Conservation (phyloP, 2,797 vertebrate species). For the Betta splendens region DNA sequence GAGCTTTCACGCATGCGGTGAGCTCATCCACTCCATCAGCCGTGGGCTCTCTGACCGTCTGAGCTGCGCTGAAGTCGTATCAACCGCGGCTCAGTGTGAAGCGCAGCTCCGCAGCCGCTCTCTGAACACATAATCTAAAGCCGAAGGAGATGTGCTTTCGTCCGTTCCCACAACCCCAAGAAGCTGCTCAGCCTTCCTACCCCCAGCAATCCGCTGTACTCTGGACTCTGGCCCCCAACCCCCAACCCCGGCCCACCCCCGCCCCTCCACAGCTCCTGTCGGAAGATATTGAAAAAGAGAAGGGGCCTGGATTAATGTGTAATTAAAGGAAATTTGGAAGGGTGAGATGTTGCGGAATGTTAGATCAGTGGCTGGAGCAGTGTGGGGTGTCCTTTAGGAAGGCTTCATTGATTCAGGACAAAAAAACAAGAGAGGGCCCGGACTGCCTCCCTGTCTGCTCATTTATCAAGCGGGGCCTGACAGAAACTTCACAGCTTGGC, state of each 20-base stretch:
- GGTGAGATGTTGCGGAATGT: constrained; percentile 99
- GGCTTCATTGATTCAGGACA: constrained; percentile 99
- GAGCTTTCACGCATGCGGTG: constrained; percentile 9
- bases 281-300: constrained; percentile 96
- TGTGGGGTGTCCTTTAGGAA: constrained; percentile 99
- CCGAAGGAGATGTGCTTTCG: constrained; percentile 74
- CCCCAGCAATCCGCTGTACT: constrained; percentile 74
- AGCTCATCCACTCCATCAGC: constrained; percentile 31
- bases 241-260: constrained; percentile 68
- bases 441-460: constrained; percentile 98
- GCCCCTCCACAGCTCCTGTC: constrained; percentile 83
- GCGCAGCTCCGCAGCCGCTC: constrained; percentile 47
- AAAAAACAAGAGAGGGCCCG: constrained; percentile 89
- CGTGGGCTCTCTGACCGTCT: constrained; percentile 24
- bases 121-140: constrained; percentile 75
- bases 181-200: constrained; percentile 80
- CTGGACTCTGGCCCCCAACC: constrained; percentile 70
- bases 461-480: constrained; percentile 98
- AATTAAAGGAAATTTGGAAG: constrained; percentile 99
- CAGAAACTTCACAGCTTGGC: constrained; percentile 95
- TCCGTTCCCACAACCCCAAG: constrained; percentile 85
- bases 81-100: constrained; percentile 61
- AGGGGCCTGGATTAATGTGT: constrained; percentile 97
- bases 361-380: constrained; percentile 99
- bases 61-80: constrained; percentile 53